Conservation (phyloP, 1,140 invertebrate species). For the Drosophila simulans region DNA sequence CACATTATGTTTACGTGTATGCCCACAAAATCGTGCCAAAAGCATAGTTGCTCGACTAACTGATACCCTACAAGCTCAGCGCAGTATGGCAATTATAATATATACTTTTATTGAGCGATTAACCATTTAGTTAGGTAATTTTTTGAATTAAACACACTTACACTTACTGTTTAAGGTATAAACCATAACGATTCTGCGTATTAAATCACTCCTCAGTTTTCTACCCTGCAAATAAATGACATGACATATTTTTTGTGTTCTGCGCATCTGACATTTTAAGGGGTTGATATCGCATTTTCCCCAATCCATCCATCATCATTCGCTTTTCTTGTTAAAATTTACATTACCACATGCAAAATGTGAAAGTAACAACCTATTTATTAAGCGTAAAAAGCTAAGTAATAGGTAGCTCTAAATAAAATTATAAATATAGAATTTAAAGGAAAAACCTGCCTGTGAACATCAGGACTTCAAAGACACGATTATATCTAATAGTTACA, state of each 20-base stretch:
- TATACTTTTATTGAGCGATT: no score
- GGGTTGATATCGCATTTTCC: conserved; percentile 25
- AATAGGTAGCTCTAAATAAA: no score
- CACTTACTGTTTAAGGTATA: neutral
- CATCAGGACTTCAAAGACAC: no score
- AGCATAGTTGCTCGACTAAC: neutral
- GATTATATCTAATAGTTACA: neutral
- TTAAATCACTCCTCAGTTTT: neutral
- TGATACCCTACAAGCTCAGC: neutral
- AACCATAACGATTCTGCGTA: neutral
- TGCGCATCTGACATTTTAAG: conserved; percentile 21
- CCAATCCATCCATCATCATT: conserved; percentile 59
- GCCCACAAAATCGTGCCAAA: neutral
- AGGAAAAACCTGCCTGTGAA: no score
- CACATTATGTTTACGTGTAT: conserved; percentile 44
- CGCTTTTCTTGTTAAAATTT: conserved; percentile 31
- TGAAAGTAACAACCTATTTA: conserved; percentile 10
- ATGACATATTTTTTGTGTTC: conserved; percentile 1
- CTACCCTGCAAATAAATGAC: conserved; percentile 7
- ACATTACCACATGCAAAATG: conserved; percentile 11
- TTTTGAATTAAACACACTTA: no score
- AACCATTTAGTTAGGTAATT: no score
- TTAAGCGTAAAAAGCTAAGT: neutral
- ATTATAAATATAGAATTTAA: no score
- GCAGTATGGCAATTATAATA: no score